Percentiles rank a stretch among this genome's conserved stretches.
phyloP scores from a whole-genome alignment of 2,113 vertebrate genomes.

The Morone chrysops region DNA sequence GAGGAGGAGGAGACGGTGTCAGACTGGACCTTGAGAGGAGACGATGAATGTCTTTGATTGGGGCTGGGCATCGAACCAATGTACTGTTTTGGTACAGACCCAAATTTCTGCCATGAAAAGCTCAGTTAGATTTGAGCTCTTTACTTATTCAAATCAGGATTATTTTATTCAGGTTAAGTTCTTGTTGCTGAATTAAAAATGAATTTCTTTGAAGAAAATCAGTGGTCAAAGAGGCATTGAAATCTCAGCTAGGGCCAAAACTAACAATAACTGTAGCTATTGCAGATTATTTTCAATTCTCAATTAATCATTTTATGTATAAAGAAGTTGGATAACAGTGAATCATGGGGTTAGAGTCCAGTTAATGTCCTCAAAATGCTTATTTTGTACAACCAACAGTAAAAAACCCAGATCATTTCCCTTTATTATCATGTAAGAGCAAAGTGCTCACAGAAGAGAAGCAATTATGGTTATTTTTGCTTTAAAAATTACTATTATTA shows the following conservation, averaged over 20 bases:
- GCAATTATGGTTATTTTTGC: not conserved
- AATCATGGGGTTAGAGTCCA: not conserved
- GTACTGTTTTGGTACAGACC: not conserved
- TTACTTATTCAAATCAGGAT: not conserved
- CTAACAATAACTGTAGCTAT: not conserved
- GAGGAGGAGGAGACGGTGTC: constrained; percentile 47
- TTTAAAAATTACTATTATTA: not conserved
- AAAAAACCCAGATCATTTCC: not conserved
- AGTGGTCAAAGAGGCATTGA: not conserved
- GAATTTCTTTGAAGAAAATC: too few relatives aligned
- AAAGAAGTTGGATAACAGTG: not conserved
- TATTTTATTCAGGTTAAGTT: not conserved
- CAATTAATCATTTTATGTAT: not conserved
- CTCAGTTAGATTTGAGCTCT: not conserved
- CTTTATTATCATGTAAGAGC: not conserved
- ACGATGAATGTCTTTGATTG: constrained; percentile 55
- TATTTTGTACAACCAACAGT: not conserved
- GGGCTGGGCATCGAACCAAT: constrained; percentile 23
- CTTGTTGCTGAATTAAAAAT: not conserved
- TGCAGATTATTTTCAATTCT: not conserved
- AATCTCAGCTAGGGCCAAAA: not conserved
- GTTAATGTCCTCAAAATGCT: not conserved
- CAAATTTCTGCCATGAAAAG: not conserved
- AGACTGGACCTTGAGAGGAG: constrained; percentile 45
- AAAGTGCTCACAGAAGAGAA: not conserved